These are phyloP conservation scores for Boloria selene DNA, from an alignment of 2,888 invertebrate species.

Conservation along the genomic window DNA sequence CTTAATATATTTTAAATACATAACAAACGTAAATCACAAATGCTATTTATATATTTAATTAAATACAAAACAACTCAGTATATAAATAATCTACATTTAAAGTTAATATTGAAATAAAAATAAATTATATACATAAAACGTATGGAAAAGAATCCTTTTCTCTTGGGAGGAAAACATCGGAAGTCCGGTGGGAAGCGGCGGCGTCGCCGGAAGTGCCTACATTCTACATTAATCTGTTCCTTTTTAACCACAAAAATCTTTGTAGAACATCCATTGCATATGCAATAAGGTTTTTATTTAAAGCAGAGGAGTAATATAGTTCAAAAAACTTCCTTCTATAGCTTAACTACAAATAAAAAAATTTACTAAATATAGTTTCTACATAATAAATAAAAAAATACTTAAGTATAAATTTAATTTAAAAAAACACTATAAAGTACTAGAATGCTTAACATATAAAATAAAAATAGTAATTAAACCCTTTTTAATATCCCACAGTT, in stretches of 20 bases:
- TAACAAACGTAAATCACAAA: no score
- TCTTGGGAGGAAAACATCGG: slow-evolving; percentile 61
- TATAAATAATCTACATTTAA: neutral
- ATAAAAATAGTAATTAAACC: no score
- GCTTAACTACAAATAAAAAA: no score
- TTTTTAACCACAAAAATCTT: slow-evolving; percentile 42
- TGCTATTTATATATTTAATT: no score
- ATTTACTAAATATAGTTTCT: no score
- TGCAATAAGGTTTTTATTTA: neutral
- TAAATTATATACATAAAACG: slow-evolving; percentile 14
- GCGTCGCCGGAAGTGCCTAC: slow-evolving; percentile 41
- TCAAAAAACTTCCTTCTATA: neutral
- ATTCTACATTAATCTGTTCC: slow-evolving; percentile 64
- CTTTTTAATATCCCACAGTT: no score
- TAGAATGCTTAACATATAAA: no score
- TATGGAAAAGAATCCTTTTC: slow-evolving; percentile 41
- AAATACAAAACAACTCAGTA: no score
- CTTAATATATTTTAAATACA: no score
- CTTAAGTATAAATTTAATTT: no score
- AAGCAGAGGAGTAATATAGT: neutral
- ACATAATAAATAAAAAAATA: no score
- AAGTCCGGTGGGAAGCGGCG: slow-evolving; percentile 59
- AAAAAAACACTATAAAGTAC: no score
- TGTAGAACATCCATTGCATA: slow-evolving; percentile 1
- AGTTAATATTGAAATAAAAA: slow-evolving; percentile 1